phyloP scores from a whole-genome alignment of 1,140 invertebrate genomes.

The Bombus vancouverensis region DNA sequence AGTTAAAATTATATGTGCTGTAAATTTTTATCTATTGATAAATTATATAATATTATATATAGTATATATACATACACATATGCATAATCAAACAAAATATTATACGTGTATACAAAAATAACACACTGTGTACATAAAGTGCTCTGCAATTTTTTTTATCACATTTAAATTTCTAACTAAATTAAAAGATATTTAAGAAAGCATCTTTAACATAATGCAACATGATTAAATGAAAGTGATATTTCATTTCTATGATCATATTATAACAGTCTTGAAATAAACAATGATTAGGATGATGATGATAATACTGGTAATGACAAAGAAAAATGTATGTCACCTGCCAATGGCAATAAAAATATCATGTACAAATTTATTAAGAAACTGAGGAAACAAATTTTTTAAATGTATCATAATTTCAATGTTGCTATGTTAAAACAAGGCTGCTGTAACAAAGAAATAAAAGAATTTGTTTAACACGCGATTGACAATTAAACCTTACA shows the following conservation, averaged over 20 bases:
- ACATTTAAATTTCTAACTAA: slow-evolving; percentile 13
- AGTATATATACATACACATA: slow-evolving; percentile 5
- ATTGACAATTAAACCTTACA: slow-evolving; percentile 23
- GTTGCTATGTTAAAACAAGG: neutral
- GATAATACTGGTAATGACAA: slow-evolving; percentile 10
- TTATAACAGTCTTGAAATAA: neutral
- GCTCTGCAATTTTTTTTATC: slow-evolving; percentile 30
- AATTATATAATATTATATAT: slow-evolving; percentile 11
- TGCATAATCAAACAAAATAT: slow-evolving; percentile 9
- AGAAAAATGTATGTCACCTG: slow-evolving; percentile 27
- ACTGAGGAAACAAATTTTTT: slow-evolving; percentile 16
- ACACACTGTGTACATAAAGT: slow-evolving; percentile 12
- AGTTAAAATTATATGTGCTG: neutral
- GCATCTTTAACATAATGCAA: slow-evolving; percentile 17
- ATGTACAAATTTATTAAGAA: slow-evolving; percentile 50
- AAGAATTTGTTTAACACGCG: neutral
- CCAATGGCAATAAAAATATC: slow-evolving; percentile 54
- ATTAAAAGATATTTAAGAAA: slow-evolving; percentile 6
- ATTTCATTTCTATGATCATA: slow-evolving; percentile 23
- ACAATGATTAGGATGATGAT: slow-evolving; percentile 6
- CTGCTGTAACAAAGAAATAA: neutral
- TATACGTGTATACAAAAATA: slow-evolving; percentile 3
- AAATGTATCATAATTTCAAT: slow-evolving; percentile 25
- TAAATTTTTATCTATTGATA: neutral
- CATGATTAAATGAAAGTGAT: slow-evolving; percentile 36